A percentile compares a stretch with the other conserved stretches of the same genome.
These are phyloP conservation scores for Pontoporia blainvillei DNA, from an alignment of 2,113 vertebrate genomes.

Conservation along the genomic window DNA sequence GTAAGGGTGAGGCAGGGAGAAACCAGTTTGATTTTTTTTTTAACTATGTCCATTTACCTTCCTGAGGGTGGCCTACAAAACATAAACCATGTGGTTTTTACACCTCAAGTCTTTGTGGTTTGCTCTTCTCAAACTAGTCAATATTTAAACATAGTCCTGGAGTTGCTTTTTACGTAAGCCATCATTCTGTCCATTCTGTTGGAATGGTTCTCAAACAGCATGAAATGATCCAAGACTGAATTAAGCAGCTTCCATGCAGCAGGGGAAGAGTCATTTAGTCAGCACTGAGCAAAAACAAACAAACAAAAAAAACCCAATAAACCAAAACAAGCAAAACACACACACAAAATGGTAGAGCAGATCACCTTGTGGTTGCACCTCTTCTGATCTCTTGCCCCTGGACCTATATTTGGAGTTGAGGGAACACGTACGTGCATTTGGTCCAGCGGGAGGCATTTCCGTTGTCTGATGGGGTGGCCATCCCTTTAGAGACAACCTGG, in stretches of 20 bases:
- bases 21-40: not conserved
- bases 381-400: not conserved
- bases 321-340: not conserved
- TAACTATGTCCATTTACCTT: not conserved
- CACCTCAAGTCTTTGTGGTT: conserved; percentile 6
- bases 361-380: not conserved
- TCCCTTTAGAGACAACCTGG: not conserved
- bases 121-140: conserved; percentile 31
- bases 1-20: not conserved
- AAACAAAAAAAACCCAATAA: not conserved
- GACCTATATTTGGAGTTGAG: not conserved
- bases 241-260: conserved; percentile 4
- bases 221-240: not conserved
- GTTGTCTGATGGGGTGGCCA: not conserved
- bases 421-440: not conserved
- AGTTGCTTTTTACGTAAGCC: conserved; percentile 31
- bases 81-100: conserved; percentile 34
- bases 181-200: conserved; percentile 4
- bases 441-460: not conserved
- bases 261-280: not conserved
- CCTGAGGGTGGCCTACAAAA: conserved; percentile 11
- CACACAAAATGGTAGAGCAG: not conserved
- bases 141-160: conserved; percentile 65
- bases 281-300: not conserved
- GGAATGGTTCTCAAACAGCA: conserved; percentile 26